Evolutionary conservation across 2,888 invertebrate genomes (phyloP), one percentile per base, ranked within the genome.

Genomic region (Andrena marginata): DNA sequence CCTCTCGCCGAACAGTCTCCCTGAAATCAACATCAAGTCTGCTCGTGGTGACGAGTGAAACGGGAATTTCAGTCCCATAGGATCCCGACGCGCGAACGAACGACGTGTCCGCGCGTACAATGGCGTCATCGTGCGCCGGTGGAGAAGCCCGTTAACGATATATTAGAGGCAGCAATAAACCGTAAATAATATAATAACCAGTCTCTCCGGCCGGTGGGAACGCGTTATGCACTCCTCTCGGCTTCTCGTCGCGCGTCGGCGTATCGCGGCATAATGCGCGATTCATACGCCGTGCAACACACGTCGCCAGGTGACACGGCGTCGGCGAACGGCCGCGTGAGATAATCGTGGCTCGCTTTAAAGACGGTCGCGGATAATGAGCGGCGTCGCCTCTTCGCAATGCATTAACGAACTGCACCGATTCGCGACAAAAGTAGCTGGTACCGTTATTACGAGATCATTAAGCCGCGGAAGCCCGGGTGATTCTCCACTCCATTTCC

Each of bases 151-250:
- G 80, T 49, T 56, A 56, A 56, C 73, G 7, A 68, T 71, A 69
- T 60, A 73, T 67, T 56, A 67, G 63, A 16, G 31, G 35, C 48
- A 20, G 69, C 51, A 73, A 77, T 82, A 73, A 70, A 73, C 64
- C 62, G 69, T 77, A 67, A 77, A 77, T 83, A 77, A 82, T 74
- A 74, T 82, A 78, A 81, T 77, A 81, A 81, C 54, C 69, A 60
- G 69, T 59, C 72, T 42, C 51, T 42, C 20, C 26, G 5, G 16
- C 10, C 51, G 67, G 51, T 42, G 69, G 69, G 33, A 33, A n/a
- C 65, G 48, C 49, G 59, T 62, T 65, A 42, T 42, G 42, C 42
- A 8, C 60, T 54, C 42, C 48, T 35, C 63, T 16, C 29, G 42
- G 23, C 35, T 48, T 42, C 42, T 82, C 33, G 42, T 29, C 35